These are phyloP conservation scores for Euthynnus affinis DNA, from an alignment of 2,797 vertebrate genomes.

Conservation along the genomic window DNA sequence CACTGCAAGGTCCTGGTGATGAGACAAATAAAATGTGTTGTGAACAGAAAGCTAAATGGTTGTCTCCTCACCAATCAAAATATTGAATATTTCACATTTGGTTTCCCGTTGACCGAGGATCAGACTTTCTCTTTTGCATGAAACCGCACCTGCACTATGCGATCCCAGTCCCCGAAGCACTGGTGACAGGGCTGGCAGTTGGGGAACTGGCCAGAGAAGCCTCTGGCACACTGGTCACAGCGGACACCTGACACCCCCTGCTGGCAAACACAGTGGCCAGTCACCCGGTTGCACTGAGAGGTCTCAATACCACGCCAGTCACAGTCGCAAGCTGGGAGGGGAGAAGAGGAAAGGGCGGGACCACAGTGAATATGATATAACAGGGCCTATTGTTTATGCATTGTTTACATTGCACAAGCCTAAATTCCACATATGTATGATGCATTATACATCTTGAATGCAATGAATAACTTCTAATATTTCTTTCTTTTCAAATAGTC, in stretches of 20 bases:
- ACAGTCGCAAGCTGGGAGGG: constrained; percentile 91
- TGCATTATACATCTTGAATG: neutral
- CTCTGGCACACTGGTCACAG: constrained; percentile 96
- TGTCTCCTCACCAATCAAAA: neutral
- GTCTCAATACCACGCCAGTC: constrained; percentile 91
- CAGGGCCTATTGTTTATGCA: no score
- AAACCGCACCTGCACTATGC: constrained; percentile 89
- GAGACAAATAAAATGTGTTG: neutral
- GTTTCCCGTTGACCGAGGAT: neutral
- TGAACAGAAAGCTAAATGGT: neutral
- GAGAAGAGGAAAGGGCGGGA: neutral
- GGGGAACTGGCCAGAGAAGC: constrained; percentile 94
- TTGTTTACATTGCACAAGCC: neutral
- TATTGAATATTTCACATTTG: constrained; percentile 1
- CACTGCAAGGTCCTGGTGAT: constrained; percentile 86
- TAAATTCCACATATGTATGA: neutral
- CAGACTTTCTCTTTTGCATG: neutral
- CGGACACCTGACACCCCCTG: constrained; percentile 94
- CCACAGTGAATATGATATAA: neutral
- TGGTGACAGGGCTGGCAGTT: constrained; percentile 94
- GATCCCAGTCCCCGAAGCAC: constrained; percentile 99
- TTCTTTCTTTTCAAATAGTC: neutral
- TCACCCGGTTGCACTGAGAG: constrained; percentile 91
- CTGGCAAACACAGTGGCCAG: constrained; percentile 94
- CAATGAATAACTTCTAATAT: neutral